These are phyloP conservation scores for Carcharodon carcharias DNA, from an alignment of 2,797 vertebrate species.

Conservation along the genomic window DNA sequence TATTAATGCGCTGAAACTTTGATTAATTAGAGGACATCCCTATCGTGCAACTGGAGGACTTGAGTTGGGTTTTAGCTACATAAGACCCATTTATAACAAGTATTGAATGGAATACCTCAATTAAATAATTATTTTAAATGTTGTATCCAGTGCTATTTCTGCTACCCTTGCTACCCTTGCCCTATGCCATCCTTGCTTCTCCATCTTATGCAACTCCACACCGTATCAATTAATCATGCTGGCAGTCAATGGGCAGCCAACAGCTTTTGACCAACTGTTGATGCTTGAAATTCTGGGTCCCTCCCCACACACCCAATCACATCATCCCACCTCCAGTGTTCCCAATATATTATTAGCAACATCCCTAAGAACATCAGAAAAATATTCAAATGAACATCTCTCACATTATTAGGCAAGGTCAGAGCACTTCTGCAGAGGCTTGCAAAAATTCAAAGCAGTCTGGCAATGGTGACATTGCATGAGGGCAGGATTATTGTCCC, in stretches of 20 bases:
- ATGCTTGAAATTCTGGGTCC: background rate
- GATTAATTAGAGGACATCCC: background rate
- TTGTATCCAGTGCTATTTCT: background rate
- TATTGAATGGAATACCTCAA: background rate
- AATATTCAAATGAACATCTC: background rate
- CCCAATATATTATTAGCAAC: background rate
- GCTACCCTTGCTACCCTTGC: background rate
- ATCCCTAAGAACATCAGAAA: background rate
- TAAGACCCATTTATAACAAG: background rate
- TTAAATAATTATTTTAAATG: background rate
- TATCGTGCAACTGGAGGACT: background rate
- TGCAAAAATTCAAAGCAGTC: background rate
- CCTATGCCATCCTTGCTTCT: background rate
- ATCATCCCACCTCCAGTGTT: background rate
- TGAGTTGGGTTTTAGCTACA: background rate
- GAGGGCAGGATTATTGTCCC: background rate
- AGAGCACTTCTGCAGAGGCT: background rate
- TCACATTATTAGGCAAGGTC: background rate
- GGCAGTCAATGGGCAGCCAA: background rate
- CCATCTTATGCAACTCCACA: background rate
- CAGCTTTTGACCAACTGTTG: background rate
- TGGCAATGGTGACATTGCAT: background rate
- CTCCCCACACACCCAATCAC: too few relatives aligned
- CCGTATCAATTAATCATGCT: background rate
- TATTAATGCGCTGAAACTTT: too few relatives aligned